A percentile compares a stretch with the other conserved stretches of the same genome.
These are phyloP conservation scores for Coelogynopora nodosa DNA, from an alignment of 2,888 invertebrate species.

Conservation along the genomic window DNA sequence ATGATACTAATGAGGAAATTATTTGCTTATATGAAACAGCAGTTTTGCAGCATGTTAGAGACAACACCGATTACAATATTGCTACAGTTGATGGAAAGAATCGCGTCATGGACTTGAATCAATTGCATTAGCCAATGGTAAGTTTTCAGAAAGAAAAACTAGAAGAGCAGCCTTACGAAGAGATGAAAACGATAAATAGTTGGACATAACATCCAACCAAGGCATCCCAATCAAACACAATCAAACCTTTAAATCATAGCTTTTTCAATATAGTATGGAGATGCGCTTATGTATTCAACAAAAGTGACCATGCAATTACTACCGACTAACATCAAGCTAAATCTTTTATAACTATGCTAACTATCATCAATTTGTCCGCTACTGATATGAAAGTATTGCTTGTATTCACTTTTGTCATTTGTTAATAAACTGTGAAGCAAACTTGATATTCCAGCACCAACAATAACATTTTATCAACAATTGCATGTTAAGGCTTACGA, in stretches of 20 bases:
- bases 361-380: neutral
- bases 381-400: neutral
- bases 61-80: neutral
- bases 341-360: neutral
- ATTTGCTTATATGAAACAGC: neutral
- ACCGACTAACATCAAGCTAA: neutral
- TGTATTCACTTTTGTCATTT: neutral
- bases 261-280: neutral
- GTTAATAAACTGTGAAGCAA: neutral
- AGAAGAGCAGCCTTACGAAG: too few relatives aligned
- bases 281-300: neutral
- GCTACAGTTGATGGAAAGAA: neutral
- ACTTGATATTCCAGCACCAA: neutral
- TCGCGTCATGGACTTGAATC: neutral
- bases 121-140: neutral
- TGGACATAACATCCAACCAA: neutral
- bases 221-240: neutral
- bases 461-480: neutral
- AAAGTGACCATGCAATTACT: neutral
- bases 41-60: neutral
- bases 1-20: neutral
- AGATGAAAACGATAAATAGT: neutral
- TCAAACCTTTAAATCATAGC: neutral
- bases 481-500: neutral
- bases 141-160: too few relatives aligned